Base-by-base conservation (phyloP, 2,888 invertebrate genomes). In the Abscondita cerata region DNA sequence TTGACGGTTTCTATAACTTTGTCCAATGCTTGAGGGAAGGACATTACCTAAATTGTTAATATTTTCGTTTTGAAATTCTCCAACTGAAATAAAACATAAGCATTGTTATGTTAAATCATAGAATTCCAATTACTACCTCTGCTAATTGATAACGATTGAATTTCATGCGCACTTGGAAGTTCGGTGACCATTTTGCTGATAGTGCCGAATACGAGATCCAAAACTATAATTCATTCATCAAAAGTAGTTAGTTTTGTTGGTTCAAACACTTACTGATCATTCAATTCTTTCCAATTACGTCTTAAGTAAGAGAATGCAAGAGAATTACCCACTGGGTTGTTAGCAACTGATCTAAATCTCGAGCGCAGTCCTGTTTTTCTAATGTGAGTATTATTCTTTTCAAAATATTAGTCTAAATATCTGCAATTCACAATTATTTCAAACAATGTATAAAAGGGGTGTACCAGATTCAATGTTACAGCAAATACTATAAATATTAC, bases 301-400 rank as follows among this genome's bases (percentile, higher is more conserved):
- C 83, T 75, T 5, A 87, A 73, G 66, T 85, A 87, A 71, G 86
- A 85, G 69, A 87, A 87, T 1, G 87, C 87, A 16, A 88, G 78
- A 67, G 83, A 81, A 69, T 84, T 82, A 18, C 88, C 88, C 65
- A 84, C 78, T 20, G 82, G 81, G 76, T 87, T 87, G 47, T 76
- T 76, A 1, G 87, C 85, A 0, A 89, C 86, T 0, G 86, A 80
- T 55, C 78, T 75, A 68, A 88, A 87, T 9, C 85, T 41, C 81
- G 76, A 44, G 81, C 81, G 11, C 87, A 86, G 72, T 89, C 88
- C 74, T 88, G 87, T 66, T 86, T 86, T 44, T n/a, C 25, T 25
- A 25, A 25, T 25, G 66, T 69, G 63, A 67, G 63, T 61, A 16
- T 48, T 15, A 31, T 19, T 41, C 20, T 1, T 15, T 2, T 9